Evolutionary conservation across 2,113 vertebrate genomes (phyloP), one percentile per base, ranked within the genome.

Genomic region (Ptyas mucosa): DNA sequence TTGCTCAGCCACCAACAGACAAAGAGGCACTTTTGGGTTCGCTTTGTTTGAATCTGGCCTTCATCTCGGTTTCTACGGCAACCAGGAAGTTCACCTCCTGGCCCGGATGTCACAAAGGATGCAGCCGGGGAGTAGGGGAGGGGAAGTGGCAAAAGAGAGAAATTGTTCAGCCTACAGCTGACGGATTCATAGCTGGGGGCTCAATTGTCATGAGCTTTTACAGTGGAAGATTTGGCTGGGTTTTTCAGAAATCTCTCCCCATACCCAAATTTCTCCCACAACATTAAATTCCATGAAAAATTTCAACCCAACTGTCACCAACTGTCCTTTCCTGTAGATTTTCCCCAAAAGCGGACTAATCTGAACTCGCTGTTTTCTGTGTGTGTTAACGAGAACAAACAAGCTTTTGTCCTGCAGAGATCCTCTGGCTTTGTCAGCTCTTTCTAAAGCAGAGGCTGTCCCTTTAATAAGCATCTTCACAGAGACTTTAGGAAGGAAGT

Each of bases 41-140:
- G 93, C 93, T 94, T 1, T 0, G 93, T 92, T 92, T 94, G 95
- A 96, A 91, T 29, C 12, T 88, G 95, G 94, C 95, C 96, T 95
- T 96, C 96, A 91, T 94, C 92, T 49, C 85, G 52, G 96, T 96
- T 96, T 96, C 95, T 95, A 94, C 92, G 93, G 94, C 93, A 97
- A 93, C 94, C 1, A 81, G 95, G 93, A 94, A 86, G 94, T 94
- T 95, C 93, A 90, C 0, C 7, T 52, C 90, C 93, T 89, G 93
- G 90, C 95, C 93, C 0, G 86, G 94, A 94, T 64, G 85, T 92
- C 94, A 91, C 92, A 89, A 81, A 46, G 0, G 21, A 95, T 90
- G 93, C 92, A 92, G 91, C 81, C 52, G 0, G 52, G 57, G 85
- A 57, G 53, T 26, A 29, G 46, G 49, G 88, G 88, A 86, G 75